A percentile compares a stretch with the other conserved stretches of the same genome.
phyloP scores from a whole-genome alignment of 2,113 vertebrate genomes.

The Anolis sagrei region DNA sequence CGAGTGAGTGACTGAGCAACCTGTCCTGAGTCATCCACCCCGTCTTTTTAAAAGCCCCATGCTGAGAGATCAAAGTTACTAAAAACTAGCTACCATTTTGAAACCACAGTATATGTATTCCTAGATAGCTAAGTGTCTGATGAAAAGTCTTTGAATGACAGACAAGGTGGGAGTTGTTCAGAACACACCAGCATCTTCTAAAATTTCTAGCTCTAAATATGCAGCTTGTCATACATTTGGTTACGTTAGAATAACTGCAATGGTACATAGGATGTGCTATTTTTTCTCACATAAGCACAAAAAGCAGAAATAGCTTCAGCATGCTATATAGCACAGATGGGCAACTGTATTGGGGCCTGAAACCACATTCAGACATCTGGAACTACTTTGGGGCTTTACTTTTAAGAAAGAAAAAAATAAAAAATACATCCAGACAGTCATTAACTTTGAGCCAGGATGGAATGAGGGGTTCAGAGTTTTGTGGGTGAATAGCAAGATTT shows the following conservation, averaged over 20 bases:
- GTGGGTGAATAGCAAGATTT: too few relatives aligned
- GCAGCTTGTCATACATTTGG: not conserved
- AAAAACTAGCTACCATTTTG: conserved; percentile 33
- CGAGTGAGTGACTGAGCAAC: conserved; percentile 56
- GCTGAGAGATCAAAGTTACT: conserved; percentile 54
- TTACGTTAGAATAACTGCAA: not conserved
- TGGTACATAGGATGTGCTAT: not conserved
- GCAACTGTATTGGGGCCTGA: too few relatives aligned
- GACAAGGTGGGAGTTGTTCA: not conserved
- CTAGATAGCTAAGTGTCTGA: conserved; percentile 38
- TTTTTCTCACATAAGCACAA: not conserved
- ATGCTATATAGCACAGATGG: too few relatives aligned
- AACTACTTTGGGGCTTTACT: not conserved
- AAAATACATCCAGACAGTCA: too few relatives aligned
- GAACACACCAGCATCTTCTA: not conserved
- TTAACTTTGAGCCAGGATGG: too few relatives aligned
- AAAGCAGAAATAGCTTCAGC: not conserved
- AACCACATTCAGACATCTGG: too few relatives aligned
- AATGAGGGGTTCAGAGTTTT: too few relatives aligned
- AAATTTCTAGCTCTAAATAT: not conserved
- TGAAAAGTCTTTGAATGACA: conserved; percentile 27
- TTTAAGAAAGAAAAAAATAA: too few relatives aligned
- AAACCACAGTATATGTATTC: conserved; percentile 26
- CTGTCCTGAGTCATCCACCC: conserved; percentile 56
- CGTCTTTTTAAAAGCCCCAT: conserved; percentile 49